Conservation (phyloP, 2,113 vertebrate species). For the Phycodurus eques region DNA sequence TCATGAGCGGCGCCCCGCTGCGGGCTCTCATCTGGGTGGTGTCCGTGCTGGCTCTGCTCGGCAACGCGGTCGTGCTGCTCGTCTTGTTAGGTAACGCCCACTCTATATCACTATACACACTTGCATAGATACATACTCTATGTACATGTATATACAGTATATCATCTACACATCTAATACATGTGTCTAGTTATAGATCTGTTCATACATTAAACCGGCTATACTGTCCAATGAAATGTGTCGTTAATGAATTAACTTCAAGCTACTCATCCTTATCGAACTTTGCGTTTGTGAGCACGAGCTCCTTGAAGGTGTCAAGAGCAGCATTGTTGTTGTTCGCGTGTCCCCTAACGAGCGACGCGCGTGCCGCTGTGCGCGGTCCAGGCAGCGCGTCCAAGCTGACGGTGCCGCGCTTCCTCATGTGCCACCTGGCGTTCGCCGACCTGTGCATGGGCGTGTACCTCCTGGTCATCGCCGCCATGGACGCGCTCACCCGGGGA, state of each 20-base stretch:
- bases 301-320: neutral
- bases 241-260: too few species aligned
- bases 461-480: conserved; percentile 85
- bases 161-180: too few species aligned
- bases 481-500: conserved; percentile 83
- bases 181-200: neutral
- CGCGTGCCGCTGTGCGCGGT: neutral
- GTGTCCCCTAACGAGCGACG: neutral
- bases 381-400: conserved; percentile 85
- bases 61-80: conserved; percentile 82
- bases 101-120: neutral
- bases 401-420: conserved; percentile 92
- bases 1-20: conserved; percentile 82
- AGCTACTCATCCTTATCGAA: too few species aligned
- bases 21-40: conserved; percentile 92
- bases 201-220: neutral
- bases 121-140: too few species aligned
- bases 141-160: too few species aligned
- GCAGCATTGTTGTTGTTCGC: neutral
- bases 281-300: too few species aligned
- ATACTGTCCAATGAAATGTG: neutral
- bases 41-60: conserved; percentile 83
- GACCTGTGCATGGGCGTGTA: conserved; percentile 96
- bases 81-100: conserved; percentile 77
- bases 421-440: conserved; percentile 96